Evolutionary conservation across 2,888 invertebrate genomes (phyloP).

Genomic region (Clusia tigrina): DNA sequence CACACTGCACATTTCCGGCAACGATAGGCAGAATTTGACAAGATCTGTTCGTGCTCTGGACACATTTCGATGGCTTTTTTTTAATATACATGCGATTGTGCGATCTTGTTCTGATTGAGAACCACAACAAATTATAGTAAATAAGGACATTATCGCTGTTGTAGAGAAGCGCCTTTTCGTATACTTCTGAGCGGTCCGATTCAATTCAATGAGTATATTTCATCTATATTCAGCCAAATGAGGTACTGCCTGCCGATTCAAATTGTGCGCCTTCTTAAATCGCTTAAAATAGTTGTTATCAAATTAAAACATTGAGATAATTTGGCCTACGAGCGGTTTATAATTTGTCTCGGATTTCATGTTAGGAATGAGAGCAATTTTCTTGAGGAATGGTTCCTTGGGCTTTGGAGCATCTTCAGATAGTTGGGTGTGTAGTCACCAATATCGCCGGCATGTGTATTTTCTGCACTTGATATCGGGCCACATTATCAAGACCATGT

Average conservation of each 20-base stretch:
- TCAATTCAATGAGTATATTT: constrained; percentile 92
- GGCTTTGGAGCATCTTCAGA: no score
- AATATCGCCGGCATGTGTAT: no score
- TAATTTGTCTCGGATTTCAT: constrained; percentile 94
- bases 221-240: no score
- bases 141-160: constrained; percentile 94
- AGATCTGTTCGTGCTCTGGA: constrained; percentile 93
- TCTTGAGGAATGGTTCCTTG: no score
- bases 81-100: constrained; percentile 88
- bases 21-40: constrained; percentile 91
- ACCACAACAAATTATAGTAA: constrained; percentile 94
- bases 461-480: no score
- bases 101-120: constrained; percentile 89
- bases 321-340: constrained; percentile 96
- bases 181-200: constrained; percentile 92
- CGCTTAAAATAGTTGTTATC: constrained; percentile 90
- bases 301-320: constrained; percentile 96
- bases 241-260: constrained; percentile 95
- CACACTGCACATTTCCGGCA: constrained; percentile 87
- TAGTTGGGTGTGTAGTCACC: no score
- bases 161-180: constrained; percentile 89
- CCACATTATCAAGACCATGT: no score
- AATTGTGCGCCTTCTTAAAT: constrained; percentile 91
- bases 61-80: constrained; percentile 92
- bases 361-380: constrained; percentile 86